Percentiles rank a stretch among this genome's conserved stretches.
Evolutionary conservation across 2,113 vertebrate species (phyloP).

Genomic region (Vidua macroura): DNA sequence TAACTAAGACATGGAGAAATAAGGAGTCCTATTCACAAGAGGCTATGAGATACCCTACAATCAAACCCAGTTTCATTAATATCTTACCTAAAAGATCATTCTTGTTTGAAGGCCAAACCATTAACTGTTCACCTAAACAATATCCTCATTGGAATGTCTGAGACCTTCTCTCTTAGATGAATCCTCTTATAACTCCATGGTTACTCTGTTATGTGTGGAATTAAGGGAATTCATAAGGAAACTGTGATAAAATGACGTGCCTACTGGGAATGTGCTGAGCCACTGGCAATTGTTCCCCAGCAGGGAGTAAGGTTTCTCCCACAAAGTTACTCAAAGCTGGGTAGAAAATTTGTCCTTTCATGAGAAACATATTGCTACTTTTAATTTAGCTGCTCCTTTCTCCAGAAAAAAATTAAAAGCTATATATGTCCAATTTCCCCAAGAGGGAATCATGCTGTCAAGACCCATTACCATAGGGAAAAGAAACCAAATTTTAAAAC

Average conservation of each 20-base stretch:
- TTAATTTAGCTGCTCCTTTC: slow-evolving; percentile 42
- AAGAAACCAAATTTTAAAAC: background rate
- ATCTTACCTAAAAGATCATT: background rate
- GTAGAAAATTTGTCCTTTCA: slow-evolving; percentile 20
- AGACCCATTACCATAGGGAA: background rate
- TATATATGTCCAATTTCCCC: slow-evolving; percentile 43
- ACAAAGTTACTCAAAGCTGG: slow-evolving; percentile 15
- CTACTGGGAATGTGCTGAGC: background rate
- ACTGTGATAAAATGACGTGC: background rate
- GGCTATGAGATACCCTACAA: background rate
- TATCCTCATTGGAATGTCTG: background rate
- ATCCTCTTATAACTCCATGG: background rate
- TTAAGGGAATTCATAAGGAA: background rate
- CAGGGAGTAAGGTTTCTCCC: background rate
- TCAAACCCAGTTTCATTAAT: background rate
- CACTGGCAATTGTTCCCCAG: background rate
- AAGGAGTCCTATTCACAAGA: background rate
- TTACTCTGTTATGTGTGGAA: background rate
- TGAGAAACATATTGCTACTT: slow-evolving; percentile 35
- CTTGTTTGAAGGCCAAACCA: background rate
- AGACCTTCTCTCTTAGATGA: background rate
- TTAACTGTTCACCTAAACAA: background rate
- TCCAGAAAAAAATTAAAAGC: slow-evolving; percentile 51
- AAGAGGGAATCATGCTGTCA: slow-evolving; percentile 23
- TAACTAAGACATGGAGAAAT: background rate